A percentile compares a stretch with the other conserved stretches of the same genome.
Conservation (phyloP, 2,888 invertebrate genomes). For the Catocala sponsa region DNA sequence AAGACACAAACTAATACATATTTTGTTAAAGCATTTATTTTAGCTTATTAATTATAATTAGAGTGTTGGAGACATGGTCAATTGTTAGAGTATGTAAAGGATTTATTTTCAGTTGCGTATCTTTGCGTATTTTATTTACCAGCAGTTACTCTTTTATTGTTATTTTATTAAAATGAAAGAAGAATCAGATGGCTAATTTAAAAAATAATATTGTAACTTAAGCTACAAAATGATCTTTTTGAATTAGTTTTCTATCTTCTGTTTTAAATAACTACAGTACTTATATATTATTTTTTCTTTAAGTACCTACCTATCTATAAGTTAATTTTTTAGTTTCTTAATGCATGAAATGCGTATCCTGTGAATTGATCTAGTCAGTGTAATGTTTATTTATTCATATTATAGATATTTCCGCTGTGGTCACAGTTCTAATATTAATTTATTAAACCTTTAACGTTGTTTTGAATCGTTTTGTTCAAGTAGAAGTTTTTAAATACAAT, state of each 20-base stretch:
- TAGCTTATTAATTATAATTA: slow-evolving; percentile 33
- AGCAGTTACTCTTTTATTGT: no score
- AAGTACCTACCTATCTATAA: background rate
- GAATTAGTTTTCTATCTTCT: background rate
- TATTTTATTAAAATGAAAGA: no score
- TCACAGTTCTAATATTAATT: slow-evolving; percentile 19
- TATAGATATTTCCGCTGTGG: slow-evolving; percentile 33
- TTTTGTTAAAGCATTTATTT: slow-evolving; percentile 26
- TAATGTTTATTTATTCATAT: slow-evolving; percentile 39
- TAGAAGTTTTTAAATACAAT: slow-evolving; percentile 38
- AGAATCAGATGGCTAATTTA: slow-evolving; percentile 20
- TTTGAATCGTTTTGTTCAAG: slow-evolving; percentile 32
- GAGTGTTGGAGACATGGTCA: slow-evolving; percentile 52
- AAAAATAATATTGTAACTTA: slow-evolving; percentile 16
- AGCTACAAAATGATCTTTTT: slow-evolving; percentile 19
- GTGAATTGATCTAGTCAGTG: slow-evolving; percentile 57
- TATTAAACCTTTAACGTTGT: slow-evolving; percentile 40
- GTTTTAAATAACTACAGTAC: background rate
- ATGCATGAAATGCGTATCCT: slow-evolving; percentile 51
- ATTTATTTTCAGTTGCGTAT: slow-evolving; percentile 35
- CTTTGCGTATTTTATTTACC: slow-evolving; percentile 30
- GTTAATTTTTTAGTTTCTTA: slow-evolving; percentile 24
- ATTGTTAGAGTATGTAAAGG: slow-evolving; percentile 56
- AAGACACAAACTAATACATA: slow-evolving; percentile 36
- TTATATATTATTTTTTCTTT: background rate